Base-by-base conservation (phyloP, 2,888 invertebrate species). In the Ormyrus thymus region DNA sequence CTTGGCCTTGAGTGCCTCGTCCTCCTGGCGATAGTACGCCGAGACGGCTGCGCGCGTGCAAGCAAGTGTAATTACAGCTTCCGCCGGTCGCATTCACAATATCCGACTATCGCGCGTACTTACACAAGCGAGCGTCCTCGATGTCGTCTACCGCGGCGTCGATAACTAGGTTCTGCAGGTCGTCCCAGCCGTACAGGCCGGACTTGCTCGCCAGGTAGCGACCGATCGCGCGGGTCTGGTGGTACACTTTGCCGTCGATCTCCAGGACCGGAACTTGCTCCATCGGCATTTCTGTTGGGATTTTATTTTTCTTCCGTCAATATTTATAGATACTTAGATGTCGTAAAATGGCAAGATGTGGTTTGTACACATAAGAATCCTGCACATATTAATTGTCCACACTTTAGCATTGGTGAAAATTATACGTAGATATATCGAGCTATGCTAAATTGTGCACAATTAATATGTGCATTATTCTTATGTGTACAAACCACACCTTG, bases 171-270 rank as follows among this genome's bases (percentile, higher is more conserved):
- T 92, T 91, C 58, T 92, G 90, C 87, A 91, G 89, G 2, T 91
- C 91, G 79, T 92, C 91, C 0, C 86, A 83, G 0, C 92, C 92
- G 58, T 92, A 88, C 1, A 92, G 89, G 46, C 91, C 89, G 48
- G 90, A 89, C 83, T 91, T 90, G 75, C 89, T 90, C 2, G 91
- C 92, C 1, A 93, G 83, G 83, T 91, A 92, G 70, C 92, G 92
- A 53, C 91, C 90, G 68, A 93, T 93, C 50, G 92, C 92, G 78
- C 89, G 88, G 3, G 91, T 90, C 81, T 92, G 91, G 80, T 89
- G 86, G 55, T 90, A 88, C 1, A 86, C 83, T 82, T 90, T 90
- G 7, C 90, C 91, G 76, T 91, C 91, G 43, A 91, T 87, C 78
- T 91, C 91, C 76, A 92, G 81, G 0, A 91, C 87, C 0, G 92